Percentiles rank a stretch among this genome's conserved stretches.
phyloP scores from a whole-genome alignment of 2,888 invertebrate genomes.

The Drosophila dives region DNA sequence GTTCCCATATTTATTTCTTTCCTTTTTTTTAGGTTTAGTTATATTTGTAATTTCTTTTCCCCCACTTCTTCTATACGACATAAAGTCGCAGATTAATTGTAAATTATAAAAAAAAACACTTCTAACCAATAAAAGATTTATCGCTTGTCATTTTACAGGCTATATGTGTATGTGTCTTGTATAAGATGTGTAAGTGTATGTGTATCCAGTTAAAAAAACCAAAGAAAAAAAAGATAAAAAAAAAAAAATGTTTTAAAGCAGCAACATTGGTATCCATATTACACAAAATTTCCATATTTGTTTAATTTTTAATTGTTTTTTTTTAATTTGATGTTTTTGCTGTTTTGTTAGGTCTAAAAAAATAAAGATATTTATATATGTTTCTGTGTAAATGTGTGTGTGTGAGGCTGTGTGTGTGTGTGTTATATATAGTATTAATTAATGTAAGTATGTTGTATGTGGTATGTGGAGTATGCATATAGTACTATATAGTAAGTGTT shows the following conservation, averaged over 20 bases:
- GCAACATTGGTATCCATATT: constrained; percentile 78
- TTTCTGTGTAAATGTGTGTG: not conserved
- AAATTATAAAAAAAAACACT: constrained; percentile 26
- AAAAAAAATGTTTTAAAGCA: too few relatives aligned
- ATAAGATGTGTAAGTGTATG: constrained; percentile 2
- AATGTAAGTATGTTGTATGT: constrained; percentile 9
- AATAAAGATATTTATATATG: constrained; percentile 29
- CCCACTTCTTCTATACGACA: constrained; percentile 6
- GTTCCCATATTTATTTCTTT: too few relatives aligned
- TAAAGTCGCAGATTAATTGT: constrained; percentile 21
- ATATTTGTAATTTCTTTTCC: not conserved
- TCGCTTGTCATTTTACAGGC: constrained; percentile 18
- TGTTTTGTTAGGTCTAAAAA: constrained; percentile 47
- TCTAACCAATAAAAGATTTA: constrained; percentile 30
- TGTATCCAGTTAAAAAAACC: constrained; percentile 22
- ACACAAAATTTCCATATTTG: constrained; percentile 58
- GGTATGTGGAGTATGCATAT: constrained; percentile 22
- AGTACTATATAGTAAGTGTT: constrained; percentile 21
- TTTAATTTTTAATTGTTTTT: not conserved
- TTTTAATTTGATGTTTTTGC: constrained; percentile 25
- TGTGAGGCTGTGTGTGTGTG: not conserved
- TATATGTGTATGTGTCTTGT: constrained; percentile 4
- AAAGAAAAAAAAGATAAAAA: not conserved
- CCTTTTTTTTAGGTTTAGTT: not conserved
- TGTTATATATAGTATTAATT: constrained; percentile 11